Percentiles rank a stretch among this genome's conserved stretches.
Evolutionary conservation across 2,888 invertebrate species (phyloP).

Genomic region (Troides helena): DNA sequence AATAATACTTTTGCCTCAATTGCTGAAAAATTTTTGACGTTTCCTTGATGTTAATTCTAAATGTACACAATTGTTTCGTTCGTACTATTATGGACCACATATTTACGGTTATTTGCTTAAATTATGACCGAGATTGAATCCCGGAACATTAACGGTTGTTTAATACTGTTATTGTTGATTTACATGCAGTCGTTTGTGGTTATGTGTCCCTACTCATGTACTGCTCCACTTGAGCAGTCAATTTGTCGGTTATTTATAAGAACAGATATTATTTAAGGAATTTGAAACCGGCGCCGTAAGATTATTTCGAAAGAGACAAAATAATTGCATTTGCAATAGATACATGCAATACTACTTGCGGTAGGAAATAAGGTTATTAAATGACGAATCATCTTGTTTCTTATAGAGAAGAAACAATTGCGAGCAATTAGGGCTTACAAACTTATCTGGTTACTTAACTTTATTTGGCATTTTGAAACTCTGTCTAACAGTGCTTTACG

Average conservation of each 20-base stretch:
- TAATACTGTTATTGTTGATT: conserved; percentile 1
- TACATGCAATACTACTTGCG: too few species aligned
- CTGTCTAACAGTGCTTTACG: too few species aligned
- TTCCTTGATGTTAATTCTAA: not conserved
- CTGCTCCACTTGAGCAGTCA: not conserved
- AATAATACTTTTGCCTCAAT: not conserved
- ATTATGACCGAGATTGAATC: not conserved
- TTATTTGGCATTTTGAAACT: too few species aligned
- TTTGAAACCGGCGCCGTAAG: not conserved
- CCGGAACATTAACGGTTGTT: conserved; percentile 6
- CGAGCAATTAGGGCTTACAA: too few species aligned
- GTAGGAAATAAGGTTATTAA: too few species aligned
- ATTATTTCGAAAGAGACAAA: too few species aligned
- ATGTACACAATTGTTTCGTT: not conserved
- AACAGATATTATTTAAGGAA: not conserved
- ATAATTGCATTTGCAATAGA: too few species aligned
- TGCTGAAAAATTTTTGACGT: not conserved
- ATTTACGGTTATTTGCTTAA: not conserved
- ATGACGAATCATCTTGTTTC: too few species aligned
- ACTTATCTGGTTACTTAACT: too few species aligned
- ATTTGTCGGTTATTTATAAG: not conserved
- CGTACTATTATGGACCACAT: not conserved
- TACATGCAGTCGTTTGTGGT: conserved; percentile 11
- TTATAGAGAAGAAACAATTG: too few species aligned
- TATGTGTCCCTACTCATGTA: conserved; percentile 1